These are phyloP conservation scores for Platerodrilus igneus DNA, from an alignment of 2,888 invertebrate species.

Conservation along the genomic window DNA sequence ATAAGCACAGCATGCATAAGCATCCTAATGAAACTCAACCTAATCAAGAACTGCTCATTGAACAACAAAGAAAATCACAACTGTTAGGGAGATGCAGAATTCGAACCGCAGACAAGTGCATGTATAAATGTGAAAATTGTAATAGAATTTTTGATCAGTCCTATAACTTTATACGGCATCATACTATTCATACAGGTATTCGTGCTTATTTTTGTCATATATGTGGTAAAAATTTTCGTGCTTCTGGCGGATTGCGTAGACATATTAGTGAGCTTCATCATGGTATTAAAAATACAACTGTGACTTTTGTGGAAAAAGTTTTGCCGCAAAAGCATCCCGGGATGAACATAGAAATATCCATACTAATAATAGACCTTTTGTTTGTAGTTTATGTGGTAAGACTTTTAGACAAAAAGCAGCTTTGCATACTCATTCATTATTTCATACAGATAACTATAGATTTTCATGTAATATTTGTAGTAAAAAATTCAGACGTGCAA, in stretches of 20 bases:
- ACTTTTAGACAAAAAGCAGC: slow-evolving; percentile 53
- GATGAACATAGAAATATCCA: slow-evolving; percentile 53
- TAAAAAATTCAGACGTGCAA: slow-evolving; percentile 53
- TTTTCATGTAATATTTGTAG: slow-evolving; percentile 51
- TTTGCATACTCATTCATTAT: slow-evolving; percentile 49
- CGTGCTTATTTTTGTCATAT: slow-evolving; percentile 50
- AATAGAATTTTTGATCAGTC: slow-evolving; percentile 39
- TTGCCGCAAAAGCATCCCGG: slow-evolving; percentile 50
- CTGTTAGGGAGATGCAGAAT: slow-evolving; percentile 36
- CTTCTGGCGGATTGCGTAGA: slow-evolving; percentile 51
- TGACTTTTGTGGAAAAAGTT: slow-evolving; percentile 48
- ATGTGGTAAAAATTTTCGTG: slow-evolving; percentile 53
- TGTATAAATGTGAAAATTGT: slow-evolving; percentile 48
- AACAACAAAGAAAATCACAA: slow-evolving; percentile 22
- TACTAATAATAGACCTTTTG: slow-evolving; percentile 46
- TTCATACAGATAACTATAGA: slow-evolving; percentile 44
- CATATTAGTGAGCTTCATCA: slow-evolving; percentile 52
- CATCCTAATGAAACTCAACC: slow-evolving; percentile 28
- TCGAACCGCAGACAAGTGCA: slow-evolving; percentile 30
- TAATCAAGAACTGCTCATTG: slow-evolving; percentile 15
- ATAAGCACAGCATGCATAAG: slow-evolving; percentile 37
- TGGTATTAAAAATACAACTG: slow-evolving; percentile 50
- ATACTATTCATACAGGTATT: slow-evolving; percentile 47
- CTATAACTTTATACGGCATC: slow-evolving; percentile 49
- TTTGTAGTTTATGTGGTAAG: slow-evolving; percentile 55